phyloP scores from a whole-genome alignment of 2,113 vertebrate genomes.

The Megaceryle torquata region DNA sequence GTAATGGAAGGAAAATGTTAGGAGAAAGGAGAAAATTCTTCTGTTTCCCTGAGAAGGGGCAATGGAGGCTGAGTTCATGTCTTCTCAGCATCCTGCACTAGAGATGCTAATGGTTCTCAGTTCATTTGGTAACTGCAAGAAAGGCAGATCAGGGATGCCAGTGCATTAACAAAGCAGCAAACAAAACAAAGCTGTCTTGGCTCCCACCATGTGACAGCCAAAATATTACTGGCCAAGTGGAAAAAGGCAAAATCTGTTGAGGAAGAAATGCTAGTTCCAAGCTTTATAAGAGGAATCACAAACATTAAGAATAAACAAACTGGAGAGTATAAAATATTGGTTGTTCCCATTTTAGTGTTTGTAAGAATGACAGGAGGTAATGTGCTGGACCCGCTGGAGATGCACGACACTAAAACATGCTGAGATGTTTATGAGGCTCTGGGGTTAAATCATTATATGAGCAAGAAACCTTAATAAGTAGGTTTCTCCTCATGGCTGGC shows the following conservation, averaged over 20 bases:
- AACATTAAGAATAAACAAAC: constrained; percentile 32
- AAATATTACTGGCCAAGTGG: neutral
- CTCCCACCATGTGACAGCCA: neutral
- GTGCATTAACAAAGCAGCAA: neutral
- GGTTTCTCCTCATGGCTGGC: neutral
- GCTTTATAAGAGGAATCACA: neutral
- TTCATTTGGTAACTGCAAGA: neutral
- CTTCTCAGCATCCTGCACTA: neutral
- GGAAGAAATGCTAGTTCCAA: constrained; percentile 7
- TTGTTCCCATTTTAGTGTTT: neutral
- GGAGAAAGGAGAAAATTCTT: neutral
- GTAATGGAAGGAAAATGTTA: neutral
- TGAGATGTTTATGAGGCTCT: neutral
- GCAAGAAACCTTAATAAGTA: neutral
- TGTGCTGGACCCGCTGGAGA: neutral
- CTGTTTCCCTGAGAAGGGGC: neutral
- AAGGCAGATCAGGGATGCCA: neutral
- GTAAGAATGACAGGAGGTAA: neutral
- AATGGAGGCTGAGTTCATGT: neutral
- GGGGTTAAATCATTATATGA: neutral
- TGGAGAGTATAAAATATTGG: neutral
- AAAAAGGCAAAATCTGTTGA: constrained; percentile 36
- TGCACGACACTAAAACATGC: neutral
- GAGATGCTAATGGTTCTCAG: neutral
- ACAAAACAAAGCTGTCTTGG: neutral